Evolutionary conservation across 1,140 invertebrate species (phyloP).

Genomic region (Halictus rubicundus): DNA sequence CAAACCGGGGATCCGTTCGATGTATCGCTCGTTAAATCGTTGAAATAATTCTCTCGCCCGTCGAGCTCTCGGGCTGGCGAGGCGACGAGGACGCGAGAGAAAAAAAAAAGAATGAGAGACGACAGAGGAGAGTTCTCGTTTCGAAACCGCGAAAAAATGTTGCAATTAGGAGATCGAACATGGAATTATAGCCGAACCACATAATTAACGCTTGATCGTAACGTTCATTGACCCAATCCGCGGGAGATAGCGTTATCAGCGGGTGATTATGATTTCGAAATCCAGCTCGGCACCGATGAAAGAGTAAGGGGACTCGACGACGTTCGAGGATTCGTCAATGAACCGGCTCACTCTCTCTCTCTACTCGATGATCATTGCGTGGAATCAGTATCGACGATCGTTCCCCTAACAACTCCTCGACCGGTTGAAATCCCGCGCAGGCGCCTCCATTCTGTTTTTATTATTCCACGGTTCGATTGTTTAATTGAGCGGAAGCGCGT

Average conservation of each 20-base stretch:
- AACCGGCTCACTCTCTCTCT: background rate
- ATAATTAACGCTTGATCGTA: constrained; percentile 29
- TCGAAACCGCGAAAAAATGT: background rate
- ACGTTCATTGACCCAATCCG: constrained; percentile 54
- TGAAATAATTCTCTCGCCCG: background rate
- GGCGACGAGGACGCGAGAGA: background rate
- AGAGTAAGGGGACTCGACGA: background rate
- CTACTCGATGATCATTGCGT: background rate
- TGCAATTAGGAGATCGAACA: background rate
- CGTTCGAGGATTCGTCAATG: background rate
- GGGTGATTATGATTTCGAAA: constrained; percentile 50
- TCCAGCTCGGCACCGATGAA: constrained; percentile 1
- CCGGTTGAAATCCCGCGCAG: background rate
- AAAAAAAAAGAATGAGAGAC: background rate
- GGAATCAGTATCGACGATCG: background rate
- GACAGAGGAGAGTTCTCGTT: background rate
- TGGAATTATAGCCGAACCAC: background rate
- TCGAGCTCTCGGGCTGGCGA: too few relatives aligned
- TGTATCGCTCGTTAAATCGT: constrained; percentile 3
- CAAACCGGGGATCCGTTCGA: background rate
- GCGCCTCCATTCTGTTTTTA: too few relatives aligned
- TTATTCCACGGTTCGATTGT: background rate
- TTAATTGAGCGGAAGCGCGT: background rate
- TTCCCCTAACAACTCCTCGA: background rate
- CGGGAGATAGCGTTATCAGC: constrained; percentile 53